Evolutionary conservation across 2,888 invertebrate species (phyloP), one percentile per base, ranked within the genome.

Genomic region (Lamellibrachia satsuma): DNA sequence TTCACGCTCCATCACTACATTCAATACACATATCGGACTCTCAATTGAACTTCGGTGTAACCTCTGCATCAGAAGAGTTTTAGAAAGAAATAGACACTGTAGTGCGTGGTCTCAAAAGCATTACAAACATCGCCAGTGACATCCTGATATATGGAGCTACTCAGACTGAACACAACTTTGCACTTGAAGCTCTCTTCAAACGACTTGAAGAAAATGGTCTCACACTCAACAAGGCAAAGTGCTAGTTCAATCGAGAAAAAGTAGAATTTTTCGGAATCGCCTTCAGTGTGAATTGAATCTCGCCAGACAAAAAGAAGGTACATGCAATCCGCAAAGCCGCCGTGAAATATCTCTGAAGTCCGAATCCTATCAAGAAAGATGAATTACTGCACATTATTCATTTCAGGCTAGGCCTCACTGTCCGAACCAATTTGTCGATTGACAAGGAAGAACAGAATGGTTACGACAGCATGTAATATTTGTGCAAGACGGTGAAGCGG

Each of bases 361-460:
- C 57, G 93, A 11, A 94, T 93, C 91, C 93, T 95, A 52, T 92
- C 94, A 3, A 95, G 94, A 11, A 94, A 95, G 94, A 93, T 93
- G 7, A 94, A 94, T 90, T 95, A 94, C 92, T 92, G 93, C 60
- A 93, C 94, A 4, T 90, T 93, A 75, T 95, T 95, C 75, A 95
- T 95, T 11, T 93, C 92, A 39, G 90, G 94, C 52, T 94, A 93
- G 91, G 93, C 94, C 22, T 93, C 94, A 51, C 91, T 94, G 8
- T 92, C 93, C 8, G 94, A 93, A 91, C 95, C 95, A 2, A 92
- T 95, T 9, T 92, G 94, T n/a, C 52, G 92, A 92, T 93, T 95
- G 11, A 94, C 94, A n/a, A 92, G 93, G 39, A 93, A 94, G 75
- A 93, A 94, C 90, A 91, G 91, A 92, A 52, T 95, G 94, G 94